Conservation (phyloP, 2,888 invertebrate genomes). For the Eurois occulta region DNA sequence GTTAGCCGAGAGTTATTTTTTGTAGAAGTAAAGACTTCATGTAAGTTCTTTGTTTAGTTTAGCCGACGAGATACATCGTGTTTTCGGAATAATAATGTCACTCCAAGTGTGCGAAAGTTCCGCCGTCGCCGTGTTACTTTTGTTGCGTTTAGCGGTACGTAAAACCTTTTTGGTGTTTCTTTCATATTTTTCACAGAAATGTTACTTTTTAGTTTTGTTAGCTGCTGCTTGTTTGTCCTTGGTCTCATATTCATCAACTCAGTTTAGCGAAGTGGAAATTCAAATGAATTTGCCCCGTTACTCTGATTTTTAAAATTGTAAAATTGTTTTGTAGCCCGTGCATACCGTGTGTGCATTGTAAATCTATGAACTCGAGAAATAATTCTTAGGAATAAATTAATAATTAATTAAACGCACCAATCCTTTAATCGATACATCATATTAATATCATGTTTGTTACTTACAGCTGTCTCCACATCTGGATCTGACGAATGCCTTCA, state of each 20-base stretch:
- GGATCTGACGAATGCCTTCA: conserved; percentile 84
- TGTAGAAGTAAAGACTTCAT: conserved; percentile 11
- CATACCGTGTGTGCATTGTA: no score
- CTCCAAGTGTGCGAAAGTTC: conserved; percentile 87
- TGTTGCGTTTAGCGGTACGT: conserved; percentile 85
- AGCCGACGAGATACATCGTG: conserved; percentile 82
- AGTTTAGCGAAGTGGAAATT: neutral
- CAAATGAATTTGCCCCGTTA: no score
- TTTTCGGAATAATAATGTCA: conserved; percentile 88
- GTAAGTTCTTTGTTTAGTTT: conserved; percentile 76
- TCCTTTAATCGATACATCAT: neutral
- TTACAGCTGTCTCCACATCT: conserved; percentile 81
- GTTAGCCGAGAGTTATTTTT: conserved; percentile 25
- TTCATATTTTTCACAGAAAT: conserved; percentile 1
- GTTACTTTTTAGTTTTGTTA: conserved; percentile 3
- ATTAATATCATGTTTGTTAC: neutral
- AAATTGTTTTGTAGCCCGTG: neutral
- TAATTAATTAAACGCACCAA: neutral
- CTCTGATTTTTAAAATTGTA: neutral
- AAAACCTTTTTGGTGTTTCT: conserved; percentile 52
- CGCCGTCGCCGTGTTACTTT: conserved; percentile 84
- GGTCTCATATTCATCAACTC: neutral
- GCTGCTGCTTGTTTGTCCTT: neutral
- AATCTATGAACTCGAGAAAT: neutral
- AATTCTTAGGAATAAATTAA: neutral